Evolutionary conservation across 2,888 invertebrate species (phyloP), one percentile per base, ranked within the genome.

Genomic region (Coecobrya sp.): DNA sequence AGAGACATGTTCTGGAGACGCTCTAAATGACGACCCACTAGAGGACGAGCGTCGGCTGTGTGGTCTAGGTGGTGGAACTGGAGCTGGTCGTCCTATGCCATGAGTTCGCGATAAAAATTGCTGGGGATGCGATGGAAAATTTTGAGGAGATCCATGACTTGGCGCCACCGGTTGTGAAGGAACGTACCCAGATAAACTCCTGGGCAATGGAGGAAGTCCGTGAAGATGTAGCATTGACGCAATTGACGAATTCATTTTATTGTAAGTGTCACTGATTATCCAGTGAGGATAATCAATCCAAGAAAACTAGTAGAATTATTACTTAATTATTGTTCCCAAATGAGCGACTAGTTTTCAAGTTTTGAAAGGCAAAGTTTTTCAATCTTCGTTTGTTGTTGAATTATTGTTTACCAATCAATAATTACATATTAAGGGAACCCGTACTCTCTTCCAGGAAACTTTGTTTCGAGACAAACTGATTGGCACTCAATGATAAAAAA

Each of bases 51-150:
- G 93, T 62, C 94, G 92, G 89, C 93, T 93, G 65, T 94, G 94
- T 8, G 95, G 95, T 30, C 95, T 90, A n/a, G 95, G 95, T n/a
- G 95, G 95, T 25, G 95, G 95, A 13, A 94, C 93, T 3, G 94
- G 94, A 65, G 94, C 94, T 30, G 95, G 94, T 52, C 87, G 55
- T 13, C 84, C 81, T 36, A 92, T 81, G 55, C 89, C 89, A 65
- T 68, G 59, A 1, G 86, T 73, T 73, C 68, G 86, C 16, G 49
- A 76, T 65, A 89, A 65, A 68, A 73, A 87, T 62, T 91, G 90
- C 52, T 86, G 89, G 4, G 91, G 89, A n/a, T 93, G 93, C 4
- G 89, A 79, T 55, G 89, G 70, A 90, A 82, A 92, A 55, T 93
- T 89, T 62, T 93, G 92, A 8, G 92, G 92, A 22, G 93, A 92